A percentile compares a stretch with the other conserved stretches of the same genome.
Evolutionary conservation across 2,888 invertebrate genomes (phyloP).

Genomic region (Rhamphomyia laevipes): DNA sequence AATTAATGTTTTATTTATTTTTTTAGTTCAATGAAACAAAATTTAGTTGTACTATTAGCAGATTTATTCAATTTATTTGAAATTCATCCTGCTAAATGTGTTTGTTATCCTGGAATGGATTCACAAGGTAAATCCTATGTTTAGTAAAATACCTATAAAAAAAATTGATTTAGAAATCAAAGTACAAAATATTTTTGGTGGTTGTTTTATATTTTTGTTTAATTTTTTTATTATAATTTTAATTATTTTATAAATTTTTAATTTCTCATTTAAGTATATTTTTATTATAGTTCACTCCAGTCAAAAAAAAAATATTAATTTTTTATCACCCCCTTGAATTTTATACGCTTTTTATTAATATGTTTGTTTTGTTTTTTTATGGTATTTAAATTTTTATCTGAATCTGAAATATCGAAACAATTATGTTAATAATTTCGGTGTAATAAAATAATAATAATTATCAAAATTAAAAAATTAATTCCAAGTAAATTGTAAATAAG

Average conservation of each 20-base stretch:
- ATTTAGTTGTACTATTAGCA: slow-evolving; percentile 81
- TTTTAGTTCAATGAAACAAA: slow-evolving; percentile 79
- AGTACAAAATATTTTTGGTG: slow-evolving; percentile 12
- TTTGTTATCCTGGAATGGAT: slow-evolving; percentile 67
- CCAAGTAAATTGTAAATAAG: too few relatives aligned
- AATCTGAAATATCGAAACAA: too few relatives aligned
- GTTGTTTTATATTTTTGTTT: neutral
- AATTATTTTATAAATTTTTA: slow-evolving; percentile 12
- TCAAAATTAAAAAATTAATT: too few relatives aligned
- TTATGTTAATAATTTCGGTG: too few relatives aligned
- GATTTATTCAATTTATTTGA: slow-evolving; percentile 90
- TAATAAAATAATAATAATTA: too few relatives aligned
- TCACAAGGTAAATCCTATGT: slow-evolving; percentile 37
- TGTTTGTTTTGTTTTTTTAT: too few relatives aligned
- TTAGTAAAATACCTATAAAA: slow-evolving; percentile 11
- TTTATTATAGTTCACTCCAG: slow-evolving; percentile 6
- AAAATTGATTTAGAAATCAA: slow-evolving; percentile 3
- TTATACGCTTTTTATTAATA: too few relatives aligned
- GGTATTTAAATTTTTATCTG: too few relatives aligned
- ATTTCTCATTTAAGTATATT: neutral
- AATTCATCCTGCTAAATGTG: slow-evolving; percentile 82
- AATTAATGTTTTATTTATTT: slow-evolving; percentile 9
- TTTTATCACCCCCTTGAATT: too few relatives aligned
- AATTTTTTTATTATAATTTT: slow-evolving; percentile 15
- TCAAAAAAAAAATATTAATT: slow-evolving; percentile 1